These are phyloP conservation scores for Cheumatopsyche charites DNA, from an alignment of 1,140 invertebrate genomes.

Conservation along the genomic window DNA sequence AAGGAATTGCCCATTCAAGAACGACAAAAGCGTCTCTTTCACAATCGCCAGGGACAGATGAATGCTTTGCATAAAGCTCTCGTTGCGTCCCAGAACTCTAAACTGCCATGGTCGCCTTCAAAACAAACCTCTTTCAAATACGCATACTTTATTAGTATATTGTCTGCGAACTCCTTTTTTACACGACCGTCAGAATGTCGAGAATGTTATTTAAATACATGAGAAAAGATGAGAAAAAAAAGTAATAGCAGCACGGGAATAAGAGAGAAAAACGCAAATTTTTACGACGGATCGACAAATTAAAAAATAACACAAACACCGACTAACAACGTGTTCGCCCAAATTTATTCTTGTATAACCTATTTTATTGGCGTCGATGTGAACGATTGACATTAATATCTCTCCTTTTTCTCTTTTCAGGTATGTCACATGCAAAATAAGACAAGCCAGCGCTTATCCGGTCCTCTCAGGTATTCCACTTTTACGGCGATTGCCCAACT, in stretches of 20 bases:
- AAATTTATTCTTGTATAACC: constrained; percentile 19
- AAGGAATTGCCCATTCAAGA: constrained; percentile 45
- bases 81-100: neutral
- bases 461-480: neutral
- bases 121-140: constrained; percentile 9
- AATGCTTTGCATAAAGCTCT: constrained; percentile 38
- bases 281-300: constrained; percentile 26
- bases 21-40: constrained; percentile 43
- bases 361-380: constrained; percentile 14
- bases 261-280: neutral
- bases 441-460: neutral
- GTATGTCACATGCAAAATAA: constrained; percentile 30
- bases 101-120: neutral
- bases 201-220: constrained; percentile 15
- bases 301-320: constrained; percentile 11
- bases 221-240: neutral
- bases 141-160: constrained; percentile 21
- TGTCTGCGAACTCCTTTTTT: neutral
- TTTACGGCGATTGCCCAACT: neutral
- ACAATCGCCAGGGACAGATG: constrained; percentile 34
- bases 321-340: constrained; percentile 9
- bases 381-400: constrained; percentile 23
- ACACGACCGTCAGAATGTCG: neutral
- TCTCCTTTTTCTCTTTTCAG: constrained; percentile 33
- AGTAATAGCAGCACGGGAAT: too few species aligned